Evolutionary conservation across 1,140 invertebrate genomes (phyloP).

Genomic region (Luehdorfia chinensis): DNA sequence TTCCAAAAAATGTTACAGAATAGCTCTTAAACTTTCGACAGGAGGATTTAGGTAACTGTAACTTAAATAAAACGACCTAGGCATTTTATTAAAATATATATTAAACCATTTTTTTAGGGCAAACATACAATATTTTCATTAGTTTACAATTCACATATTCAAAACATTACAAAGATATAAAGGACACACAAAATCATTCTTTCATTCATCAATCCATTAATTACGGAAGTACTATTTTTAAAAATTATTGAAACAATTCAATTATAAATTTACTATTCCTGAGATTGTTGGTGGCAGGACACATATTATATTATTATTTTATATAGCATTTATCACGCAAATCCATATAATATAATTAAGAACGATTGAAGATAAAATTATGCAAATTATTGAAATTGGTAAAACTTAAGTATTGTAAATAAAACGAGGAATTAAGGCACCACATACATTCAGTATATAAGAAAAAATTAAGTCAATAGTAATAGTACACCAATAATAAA

Average conservation of each 20-base stretch:
- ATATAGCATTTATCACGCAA: slow-evolving; percentile 11
- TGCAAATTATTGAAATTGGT: slow-evolving; percentile 12
- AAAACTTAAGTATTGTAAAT: slow-evolving; percentile 20
- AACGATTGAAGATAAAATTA: background rate
- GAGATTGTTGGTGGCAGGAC: slow-evolving; percentile 7
- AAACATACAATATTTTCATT: slow-evolving; percentile 76
- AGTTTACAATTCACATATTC: slow-evolving; percentile 70
- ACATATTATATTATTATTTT: slow-evolving; percentile 19
- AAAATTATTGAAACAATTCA: slow-evolving; percentile 36
- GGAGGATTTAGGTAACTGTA: too few relatives aligned
- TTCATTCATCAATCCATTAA: slow-evolving; percentile 41
- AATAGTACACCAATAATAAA: slow-evolving; percentile 54
- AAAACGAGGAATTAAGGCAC: slow-evolving; percentile 67
- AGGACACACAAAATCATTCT: slow-evolving; percentile 64
- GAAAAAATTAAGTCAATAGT: slow-evolving; percentile 50
- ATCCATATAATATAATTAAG: slow-evolving; percentile 29
- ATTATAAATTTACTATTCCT: slow-evolving; percentile 24
- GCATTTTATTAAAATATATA: slow-evolving; percentile 76
- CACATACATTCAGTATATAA: slow-evolving; percentile 52
- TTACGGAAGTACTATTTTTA: slow-evolving; percentile 33
- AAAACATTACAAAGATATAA: slow-evolving; percentile 68
- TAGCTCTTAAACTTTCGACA: too few relatives aligned
- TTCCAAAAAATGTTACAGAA: too few relatives aligned
- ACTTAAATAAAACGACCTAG: slow-evolving; percentile 39
- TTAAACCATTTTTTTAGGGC: slow-evolving; percentile 75